These are phyloP conservation scores for Agelastica alni DNA, from an alignment of 2,888 invertebrate species.

Conservation along the genomic window DNA sequence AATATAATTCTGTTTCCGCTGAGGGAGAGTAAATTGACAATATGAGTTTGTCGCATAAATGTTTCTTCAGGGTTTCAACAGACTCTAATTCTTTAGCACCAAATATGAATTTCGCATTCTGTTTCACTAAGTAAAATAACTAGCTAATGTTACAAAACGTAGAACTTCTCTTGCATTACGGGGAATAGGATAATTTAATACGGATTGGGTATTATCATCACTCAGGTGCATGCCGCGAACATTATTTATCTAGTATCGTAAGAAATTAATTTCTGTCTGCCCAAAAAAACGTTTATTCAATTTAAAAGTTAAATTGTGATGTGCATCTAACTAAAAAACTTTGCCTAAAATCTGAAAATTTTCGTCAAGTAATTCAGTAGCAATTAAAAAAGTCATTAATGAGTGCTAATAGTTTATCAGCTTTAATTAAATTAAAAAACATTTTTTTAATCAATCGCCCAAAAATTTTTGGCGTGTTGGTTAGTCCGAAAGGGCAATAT, in stretches of 20 bases:
- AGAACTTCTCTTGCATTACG: not conserved
- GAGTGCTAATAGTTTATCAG: not conserved
- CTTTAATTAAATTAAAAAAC: not conserved
- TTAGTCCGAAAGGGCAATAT: not conserved
- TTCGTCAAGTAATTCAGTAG: not conserved
- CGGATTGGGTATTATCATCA: too few species aligned
- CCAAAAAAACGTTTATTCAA: not conserved
- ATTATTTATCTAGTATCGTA: not conserved
- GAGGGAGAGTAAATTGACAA: conserved; percentile 43
- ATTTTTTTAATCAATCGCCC: not conserved
- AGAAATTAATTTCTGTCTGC: not conserved
- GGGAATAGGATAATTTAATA: not conserved
- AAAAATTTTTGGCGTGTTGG: not conserved
- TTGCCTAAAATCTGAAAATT: not conserved
- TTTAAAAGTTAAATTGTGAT: not conserved
- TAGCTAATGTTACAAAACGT: conserved; percentile 4
- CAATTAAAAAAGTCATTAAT: not conserved
- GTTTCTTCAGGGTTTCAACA: conserved; percentile 36
- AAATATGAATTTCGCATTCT: conserved; percentile 1
- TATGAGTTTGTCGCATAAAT: conserved; percentile 37
- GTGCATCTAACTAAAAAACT: not conserved
- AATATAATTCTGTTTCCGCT: conserved; percentile 46
- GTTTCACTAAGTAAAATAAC: conserved; percentile 3
- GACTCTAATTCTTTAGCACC: conserved; percentile 3
- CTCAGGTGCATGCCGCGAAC: too few species aligned